Evolutionary conservation across 2,888 invertebrate species (phyloP).

Genomic region (Liodrosophila aerea): DNA sequence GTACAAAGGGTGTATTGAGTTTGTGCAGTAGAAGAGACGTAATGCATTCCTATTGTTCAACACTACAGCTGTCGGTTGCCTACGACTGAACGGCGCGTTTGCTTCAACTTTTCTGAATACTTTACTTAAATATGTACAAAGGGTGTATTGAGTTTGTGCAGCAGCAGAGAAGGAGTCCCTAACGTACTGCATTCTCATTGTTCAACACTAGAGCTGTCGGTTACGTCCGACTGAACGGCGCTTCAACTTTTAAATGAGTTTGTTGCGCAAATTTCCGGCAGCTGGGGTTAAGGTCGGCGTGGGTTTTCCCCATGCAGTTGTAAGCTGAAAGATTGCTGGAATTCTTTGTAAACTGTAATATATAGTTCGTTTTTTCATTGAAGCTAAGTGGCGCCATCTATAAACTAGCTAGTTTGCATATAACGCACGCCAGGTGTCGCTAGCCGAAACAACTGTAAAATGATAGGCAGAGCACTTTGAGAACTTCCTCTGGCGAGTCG

Average conservation of each 20-base stretch:
- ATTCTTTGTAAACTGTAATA: constrained; percentile 14
- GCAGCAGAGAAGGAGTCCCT: no score
- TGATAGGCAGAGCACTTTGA: constrained; percentile 1
- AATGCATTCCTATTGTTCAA: no score
- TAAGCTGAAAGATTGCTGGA: constrained; percentile 12
- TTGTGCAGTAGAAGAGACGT: no score
- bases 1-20: no score
- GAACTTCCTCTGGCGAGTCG: constrained; percentile 45
- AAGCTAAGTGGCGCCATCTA: constrained; percentile 3
- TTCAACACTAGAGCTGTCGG: no score
- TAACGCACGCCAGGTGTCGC: constrained; percentile 7
- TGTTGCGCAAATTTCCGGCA: constrained; percentile 1
- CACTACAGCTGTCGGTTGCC: no score
- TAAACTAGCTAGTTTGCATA: neutral
- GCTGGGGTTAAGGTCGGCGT: no score
- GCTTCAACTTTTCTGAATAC: constrained; percentile 29
- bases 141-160: no score
- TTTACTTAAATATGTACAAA: neutral
- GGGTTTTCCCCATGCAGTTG: neutral
- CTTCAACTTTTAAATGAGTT: constrained; percentile 50
- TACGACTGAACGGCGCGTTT: no score
- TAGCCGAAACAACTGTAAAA: neutral
- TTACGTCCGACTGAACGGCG: no score
- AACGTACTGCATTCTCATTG: no score
- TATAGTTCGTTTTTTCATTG: neutral